These are phyloP conservation scores for Eriocheir sinensis DNA, from an alignment of 1,140 invertebrate genomes.

Conservation along the genomic window DNA sequence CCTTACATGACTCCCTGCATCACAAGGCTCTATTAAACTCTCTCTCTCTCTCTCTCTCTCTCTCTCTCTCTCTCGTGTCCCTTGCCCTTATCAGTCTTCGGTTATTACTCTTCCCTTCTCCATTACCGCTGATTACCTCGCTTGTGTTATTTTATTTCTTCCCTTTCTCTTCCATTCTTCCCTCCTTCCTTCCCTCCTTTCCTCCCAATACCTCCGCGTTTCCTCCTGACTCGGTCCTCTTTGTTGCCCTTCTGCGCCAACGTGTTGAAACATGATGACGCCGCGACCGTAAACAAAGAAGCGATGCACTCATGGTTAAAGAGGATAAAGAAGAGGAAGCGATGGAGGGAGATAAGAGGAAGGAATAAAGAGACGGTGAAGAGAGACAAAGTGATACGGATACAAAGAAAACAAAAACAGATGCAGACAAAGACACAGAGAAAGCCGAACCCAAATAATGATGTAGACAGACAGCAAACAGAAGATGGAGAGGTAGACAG, in stretches of 20 bases:
- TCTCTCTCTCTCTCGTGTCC: slow-evolving; percentile 11
- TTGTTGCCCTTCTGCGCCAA: neutral
- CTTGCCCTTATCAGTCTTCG: too few species aligned
- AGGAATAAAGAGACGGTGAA: neutral
- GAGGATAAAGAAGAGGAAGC: neutral
- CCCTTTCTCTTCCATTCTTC: too few species aligned
- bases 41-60: slow-evolving; percentile 16
- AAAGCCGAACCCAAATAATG: too few species aligned
- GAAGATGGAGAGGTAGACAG: too few species aligned
- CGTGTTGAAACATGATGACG: neutral
- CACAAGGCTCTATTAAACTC: slow-evolving; percentile 24
- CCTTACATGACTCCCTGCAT: slow-evolving; percentile 11
- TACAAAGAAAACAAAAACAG: neutral
- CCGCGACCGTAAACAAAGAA: neutral
- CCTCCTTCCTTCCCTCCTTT: too few species aligned
- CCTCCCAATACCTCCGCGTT: too few species aligned
- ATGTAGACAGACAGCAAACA: too few species aligned
- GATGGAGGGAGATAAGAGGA: neutral
- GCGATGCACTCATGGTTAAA: neutral
- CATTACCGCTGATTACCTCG: too few species aligned
- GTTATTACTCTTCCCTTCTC: too few species aligned
- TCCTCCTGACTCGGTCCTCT: neutral
- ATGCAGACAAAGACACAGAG: too few species aligned
- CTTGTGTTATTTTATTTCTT: too few species aligned
- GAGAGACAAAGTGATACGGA: too few species aligned